Evolutionary conservation across 2,797 vertebrate species (phyloP), one percentile per base, ranked within the genome.

Genomic region (Emydoidea blandingii): DNA sequence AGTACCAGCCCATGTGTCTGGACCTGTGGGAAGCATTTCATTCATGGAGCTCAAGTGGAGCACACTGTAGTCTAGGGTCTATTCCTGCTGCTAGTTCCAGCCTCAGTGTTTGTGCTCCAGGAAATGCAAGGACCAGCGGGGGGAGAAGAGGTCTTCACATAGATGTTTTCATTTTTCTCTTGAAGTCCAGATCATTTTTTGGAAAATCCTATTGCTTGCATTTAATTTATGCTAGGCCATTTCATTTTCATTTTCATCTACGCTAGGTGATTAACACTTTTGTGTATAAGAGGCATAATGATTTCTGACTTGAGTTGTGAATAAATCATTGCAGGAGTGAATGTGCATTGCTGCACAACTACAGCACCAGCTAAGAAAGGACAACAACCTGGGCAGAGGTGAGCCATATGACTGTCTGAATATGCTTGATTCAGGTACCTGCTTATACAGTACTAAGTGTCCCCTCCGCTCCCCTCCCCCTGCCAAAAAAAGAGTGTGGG

Each of bases 211-310:
- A 2, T 80, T 95, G 57, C 23, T 94, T 96, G 94, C 94, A 83
- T 29, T 76, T 79, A 9, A 62, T 34, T 37, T 93, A 54, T 84
- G 78, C 23, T 41, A 85, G 31, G 27, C 85, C 52, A 53, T 53
- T 49, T 49, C 49, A 19, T 53, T 94, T 96, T 96, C 94, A 83
- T 34, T 76, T 79, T 79, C 50, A 57, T 57, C n/a, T 93, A 52
- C 68, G 65, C 19, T 25, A 85, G 31, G 18, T 79, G 23, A 54
- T 57, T 59, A 94, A 53, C 72, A 87, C 0, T 0, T 92, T 94
- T 44, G 11, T 44, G 47, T 76, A 44, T 76, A 62, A 95, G 68
- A 86, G 37, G 72, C 19, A 56, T 84, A 87, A 90, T 92, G 0
- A 12, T 90, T 95, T 95, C 56, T 0, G 3, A 29, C 81, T 72